These are phyloP conservation scores for Rhagium mordax DNA, from an alignment of 2,888 invertebrate genomes.

Conservation along the genomic window DNA sequence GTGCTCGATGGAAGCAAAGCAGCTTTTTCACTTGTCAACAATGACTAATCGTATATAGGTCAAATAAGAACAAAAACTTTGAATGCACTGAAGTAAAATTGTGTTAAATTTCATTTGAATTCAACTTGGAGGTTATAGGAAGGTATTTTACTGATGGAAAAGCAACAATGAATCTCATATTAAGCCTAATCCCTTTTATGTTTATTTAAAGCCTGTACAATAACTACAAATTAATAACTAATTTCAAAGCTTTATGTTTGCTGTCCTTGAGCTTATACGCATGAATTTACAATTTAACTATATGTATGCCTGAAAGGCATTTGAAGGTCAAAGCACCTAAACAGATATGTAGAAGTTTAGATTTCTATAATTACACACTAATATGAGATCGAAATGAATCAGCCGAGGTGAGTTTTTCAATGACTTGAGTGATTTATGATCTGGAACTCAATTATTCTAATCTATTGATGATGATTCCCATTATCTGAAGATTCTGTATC, in stretches of 20 bases:
- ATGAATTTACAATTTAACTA: conserved; percentile 1
- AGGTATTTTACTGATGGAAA: conserved; percentile 3
- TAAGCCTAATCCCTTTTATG: conserved; percentile 10
- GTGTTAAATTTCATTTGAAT: neutral
- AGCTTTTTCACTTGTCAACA: neutral
- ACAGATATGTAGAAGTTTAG: conserved; percentile 21
- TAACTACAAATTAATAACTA: conserved; percentile 15
- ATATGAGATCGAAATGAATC: conserved; percentile 39
- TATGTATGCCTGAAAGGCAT: conserved; percentile 33
- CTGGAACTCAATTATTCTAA: conserved; percentile 41
- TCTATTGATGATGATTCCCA: conserved; percentile 16
- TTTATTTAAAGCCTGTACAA: conserved; percentile 9
- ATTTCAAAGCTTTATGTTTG: neutral
- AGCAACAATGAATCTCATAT: neutral
- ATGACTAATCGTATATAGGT: conserved; percentile 19
- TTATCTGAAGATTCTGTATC: conserved; percentile 16
- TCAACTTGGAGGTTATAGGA: neutral
- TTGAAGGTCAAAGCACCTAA: conserved; percentile 38
- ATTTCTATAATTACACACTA: conserved; percentile 38
- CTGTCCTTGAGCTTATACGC: neutral
- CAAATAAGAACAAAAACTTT: neutral
- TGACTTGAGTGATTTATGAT: conserved; percentile 43
- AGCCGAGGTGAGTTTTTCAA: conserved; percentile 35
- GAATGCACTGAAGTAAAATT: neutral
- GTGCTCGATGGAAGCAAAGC: neutral